These are phyloP conservation scores for Hydriomena furcata DNA, from an alignment of 2,888 invertebrate species.

Conservation along the genomic window DNA sequence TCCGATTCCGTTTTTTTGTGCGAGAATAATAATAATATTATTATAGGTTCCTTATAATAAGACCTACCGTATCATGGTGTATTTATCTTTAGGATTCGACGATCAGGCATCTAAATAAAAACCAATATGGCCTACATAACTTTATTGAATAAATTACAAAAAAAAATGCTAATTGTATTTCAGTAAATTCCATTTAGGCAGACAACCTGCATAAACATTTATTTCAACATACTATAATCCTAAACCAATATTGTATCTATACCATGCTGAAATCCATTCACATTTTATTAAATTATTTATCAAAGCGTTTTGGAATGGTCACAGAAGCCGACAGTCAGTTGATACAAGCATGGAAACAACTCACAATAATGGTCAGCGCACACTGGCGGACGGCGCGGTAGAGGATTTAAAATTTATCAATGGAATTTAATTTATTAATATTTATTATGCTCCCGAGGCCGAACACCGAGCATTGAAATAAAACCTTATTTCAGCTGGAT, in stretches of 20 bases:
- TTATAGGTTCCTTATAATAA: too few relatives aligned
- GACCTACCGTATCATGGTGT: too few relatives aligned
- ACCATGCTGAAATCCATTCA: slow-evolving; percentile 35
- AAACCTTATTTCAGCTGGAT: too few relatives aligned
- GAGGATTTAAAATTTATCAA: too few relatives aligned
- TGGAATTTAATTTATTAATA: too few relatives aligned
- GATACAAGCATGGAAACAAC: slow-evolving; percentile 39
- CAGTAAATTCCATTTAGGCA: slow-evolving; percentile 57
- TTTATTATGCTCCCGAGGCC: too few relatives aligned
- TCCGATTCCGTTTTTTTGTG: too few relatives aligned
- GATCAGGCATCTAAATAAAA: slow-evolving; percentile 44
- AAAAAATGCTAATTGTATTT: slow-evolving; percentile 59
- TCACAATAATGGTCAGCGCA: too few relatives aligned
- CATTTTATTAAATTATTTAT: slow-evolving; percentile 15
- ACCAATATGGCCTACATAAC: slow-evolving; percentile 60
- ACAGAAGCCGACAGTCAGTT: slow-evolving; percentile 47
- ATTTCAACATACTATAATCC: slow-evolving; percentile 54
- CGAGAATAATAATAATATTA: too few relatives aligned
- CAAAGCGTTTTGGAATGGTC: slow-evolving; percentile 63
- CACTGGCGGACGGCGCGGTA: too few relatives aligned
- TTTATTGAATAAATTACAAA: slow-evolving; percentile 81
- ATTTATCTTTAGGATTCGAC: too few relatives aligned
- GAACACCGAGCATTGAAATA: too few relatives aligned
- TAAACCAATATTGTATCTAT: slow-evolving; percentile 52
- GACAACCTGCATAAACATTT: slow-evolving; percentile 56